A percentile compares a stretch with the other conserved stretches of the same genome.
These are phyloP conservation scores for Istiophorus platypterus DNA, from an alignment of 2,113 vertebrate genomes.

Conservation along the genomic window DNA sequence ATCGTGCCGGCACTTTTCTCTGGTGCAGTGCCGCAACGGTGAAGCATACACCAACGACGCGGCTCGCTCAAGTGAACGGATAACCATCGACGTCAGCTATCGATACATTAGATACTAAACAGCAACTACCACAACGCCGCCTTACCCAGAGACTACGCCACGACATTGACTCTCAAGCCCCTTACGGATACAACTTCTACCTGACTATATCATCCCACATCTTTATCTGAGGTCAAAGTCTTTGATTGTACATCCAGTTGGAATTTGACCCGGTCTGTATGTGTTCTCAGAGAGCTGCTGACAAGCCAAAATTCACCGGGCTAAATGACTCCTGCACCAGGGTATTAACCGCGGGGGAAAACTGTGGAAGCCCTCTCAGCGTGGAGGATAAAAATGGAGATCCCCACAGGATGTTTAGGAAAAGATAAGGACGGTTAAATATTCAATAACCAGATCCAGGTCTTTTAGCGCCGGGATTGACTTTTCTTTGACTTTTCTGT, in stretches of 20 bases:
- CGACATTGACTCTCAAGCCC: no score
- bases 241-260: no score
- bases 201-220: neutral
- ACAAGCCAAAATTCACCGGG: neutral
- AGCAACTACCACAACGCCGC: no score
- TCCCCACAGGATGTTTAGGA: neutral
- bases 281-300: neutral
- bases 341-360: neutral
- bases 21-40: no score
- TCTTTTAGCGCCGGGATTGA: constrained; percentile 2
- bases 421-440: neutral
- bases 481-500: constrained; percentile 6
- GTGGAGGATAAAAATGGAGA: neutral
- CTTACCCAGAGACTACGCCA: no score
- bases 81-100: neutral
- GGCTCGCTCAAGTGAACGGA: no score
- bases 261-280: no score
- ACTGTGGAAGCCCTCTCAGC: no score
- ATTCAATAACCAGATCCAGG: neutral
- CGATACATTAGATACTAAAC: no score
- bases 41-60: no score
- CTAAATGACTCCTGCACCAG: neutral
- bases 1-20: no score
- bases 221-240: neutral
- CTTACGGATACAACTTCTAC: no score